phyloP scores from a whole-genome alignment of 2,113 vertebrate species.

The Cyprichromis sp. region DNA sequence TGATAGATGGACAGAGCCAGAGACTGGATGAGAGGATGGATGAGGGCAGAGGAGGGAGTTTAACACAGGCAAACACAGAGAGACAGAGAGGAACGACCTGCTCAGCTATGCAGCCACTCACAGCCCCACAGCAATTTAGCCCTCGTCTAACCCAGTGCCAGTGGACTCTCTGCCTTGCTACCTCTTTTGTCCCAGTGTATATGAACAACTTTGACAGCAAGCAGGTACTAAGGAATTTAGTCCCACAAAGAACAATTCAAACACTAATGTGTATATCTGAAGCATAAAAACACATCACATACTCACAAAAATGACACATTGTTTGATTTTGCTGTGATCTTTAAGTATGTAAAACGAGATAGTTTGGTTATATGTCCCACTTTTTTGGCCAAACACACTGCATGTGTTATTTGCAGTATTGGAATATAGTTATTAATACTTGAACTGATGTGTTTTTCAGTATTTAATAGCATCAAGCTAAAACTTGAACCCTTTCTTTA shows the following conservation, averaged over 20 bases:
- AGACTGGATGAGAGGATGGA: constrained; percentile 98
- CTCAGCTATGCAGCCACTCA: constrained; percentile 82
- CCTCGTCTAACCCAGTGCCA: constrained; percentile 80
- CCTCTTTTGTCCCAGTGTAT: constrained; percentile 71
- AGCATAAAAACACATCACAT: not conserved
- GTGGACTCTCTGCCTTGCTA: constrained; percentile 79
- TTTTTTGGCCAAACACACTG: not conserved
- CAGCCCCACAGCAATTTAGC: constrained; percentile 93
- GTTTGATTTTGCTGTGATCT: not conserved
- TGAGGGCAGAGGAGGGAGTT: constrained; percentile 85
- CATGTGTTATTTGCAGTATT: not conserved
- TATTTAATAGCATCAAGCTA: not conserved
- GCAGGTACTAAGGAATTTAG: not conserved
- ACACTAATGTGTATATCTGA: not conserved
- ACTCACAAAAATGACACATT: not conserved
- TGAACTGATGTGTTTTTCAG: not conserved
- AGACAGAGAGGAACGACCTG: constrained; percentile 98
- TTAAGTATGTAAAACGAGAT: not conserved
- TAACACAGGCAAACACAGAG: constrained; percentile 97
- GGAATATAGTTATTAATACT: not conserved
- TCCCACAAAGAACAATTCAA: not conserved
- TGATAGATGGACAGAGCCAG: constrained; percentile 97
- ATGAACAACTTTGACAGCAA: constrained; percentile 56
- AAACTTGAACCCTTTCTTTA: not conserved
- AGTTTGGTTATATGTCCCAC: not conserved